Base-by-base conservation (phyloP, 2,113 vertebrate genomes). In the Camelus dromedarius region DNA sequence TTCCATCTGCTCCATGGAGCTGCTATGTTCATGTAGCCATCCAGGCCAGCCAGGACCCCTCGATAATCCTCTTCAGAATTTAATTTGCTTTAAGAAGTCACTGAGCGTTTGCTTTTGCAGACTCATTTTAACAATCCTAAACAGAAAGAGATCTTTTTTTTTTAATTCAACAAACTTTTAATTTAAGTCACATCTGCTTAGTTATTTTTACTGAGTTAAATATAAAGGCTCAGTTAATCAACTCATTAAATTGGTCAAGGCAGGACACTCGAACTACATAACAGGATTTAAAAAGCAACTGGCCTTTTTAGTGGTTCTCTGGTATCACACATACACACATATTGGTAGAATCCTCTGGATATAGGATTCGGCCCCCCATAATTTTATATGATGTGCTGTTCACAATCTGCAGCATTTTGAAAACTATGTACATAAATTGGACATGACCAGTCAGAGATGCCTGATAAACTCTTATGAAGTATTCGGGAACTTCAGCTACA, bases 21-120 rank as follows among this genome's bases (percentile, higher is more conserved):
- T 42, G 99, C 99, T 89, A 99, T 99, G 95, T 99, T 99, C 99
- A 99, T 99, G 97, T 99, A 99, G 12, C 99, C 99, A 97, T 99
- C 99, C 98, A 99, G 98, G 95, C 99, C 99, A 90, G 99, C 99
- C 96, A 99, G 98, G 85, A 99, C 99, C 98, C 99, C 99, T 99
- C 38, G 38, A 42, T 42, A 42, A 42, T 42, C 38, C 38, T 42
- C 38, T 42, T 42, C 38, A 42, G 38, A 42, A 42, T 42, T 42
- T 42, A 42, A 42, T 42, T 42, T 42, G 38, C 38, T 42, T 42
- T 42, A 42, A 42, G 38, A 42, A 42, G 38, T 42, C 38, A 42
- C 38, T 42, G 38, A 42, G 38, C 38, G 5, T 42, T 42, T 42
- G 38, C 38, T 42, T 42, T 5, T 42, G 38, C 38, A 42, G 38